A percentile compares a stretch with the other conserved stretches of the same genome.
Evolutionary conservation across 2,888 invertebrate species (phyloP).

Genomic region (Lasius fuliginosus): DNA sequence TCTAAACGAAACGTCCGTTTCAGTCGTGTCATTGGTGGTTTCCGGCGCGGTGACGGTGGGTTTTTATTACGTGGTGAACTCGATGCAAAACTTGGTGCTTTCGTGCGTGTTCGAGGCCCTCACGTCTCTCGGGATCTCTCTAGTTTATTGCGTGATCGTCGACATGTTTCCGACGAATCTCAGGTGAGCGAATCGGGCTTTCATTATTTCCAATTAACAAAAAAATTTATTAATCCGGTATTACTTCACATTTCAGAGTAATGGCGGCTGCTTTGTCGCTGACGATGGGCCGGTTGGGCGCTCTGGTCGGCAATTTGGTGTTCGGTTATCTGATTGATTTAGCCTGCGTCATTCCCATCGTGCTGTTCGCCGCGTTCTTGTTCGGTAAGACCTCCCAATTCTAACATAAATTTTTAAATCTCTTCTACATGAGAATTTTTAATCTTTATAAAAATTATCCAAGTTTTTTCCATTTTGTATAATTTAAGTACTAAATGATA

Average conservation of each 20-base stretch:
- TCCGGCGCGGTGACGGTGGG: conserved; percentile 92
- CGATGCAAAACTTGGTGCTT: conserved; percentile 91
- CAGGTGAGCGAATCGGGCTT: conserved; percentile 87
- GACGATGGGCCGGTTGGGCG: conserved; percentile 93
- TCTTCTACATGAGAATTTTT: background rate
- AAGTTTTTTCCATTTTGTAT: background rate
- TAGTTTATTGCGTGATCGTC: conserved; percentile 93
- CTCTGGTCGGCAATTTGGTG: conserved; percentile 91
- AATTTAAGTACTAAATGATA: background rate
- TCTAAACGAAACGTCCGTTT: background rate
- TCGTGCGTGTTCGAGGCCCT: conserved; percentile 94
- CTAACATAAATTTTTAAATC: background rate
- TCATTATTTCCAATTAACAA: background rate
- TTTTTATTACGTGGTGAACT: conserved; percentile 91
- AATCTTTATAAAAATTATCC: background rate
- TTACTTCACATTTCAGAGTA: conserved; percentile 88
- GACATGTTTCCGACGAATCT: conserved; percentile 94
- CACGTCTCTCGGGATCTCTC: conserved; percentile 93
- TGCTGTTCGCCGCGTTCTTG: conserved; percentile 91
- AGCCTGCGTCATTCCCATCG: conserved; percentile 92
- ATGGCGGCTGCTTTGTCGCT: conserved; percentile 94
- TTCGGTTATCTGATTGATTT: conserved; percentile 94
- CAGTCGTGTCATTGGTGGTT: conserved; percentile 92
- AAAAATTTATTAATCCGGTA: conserved; percentile 46
- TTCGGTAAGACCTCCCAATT: conserved; percentile 88